phyloP scores from a whole-genome alignment of 1,140 invertebrate genomes.

The Mylabris phalerata region DNA sequence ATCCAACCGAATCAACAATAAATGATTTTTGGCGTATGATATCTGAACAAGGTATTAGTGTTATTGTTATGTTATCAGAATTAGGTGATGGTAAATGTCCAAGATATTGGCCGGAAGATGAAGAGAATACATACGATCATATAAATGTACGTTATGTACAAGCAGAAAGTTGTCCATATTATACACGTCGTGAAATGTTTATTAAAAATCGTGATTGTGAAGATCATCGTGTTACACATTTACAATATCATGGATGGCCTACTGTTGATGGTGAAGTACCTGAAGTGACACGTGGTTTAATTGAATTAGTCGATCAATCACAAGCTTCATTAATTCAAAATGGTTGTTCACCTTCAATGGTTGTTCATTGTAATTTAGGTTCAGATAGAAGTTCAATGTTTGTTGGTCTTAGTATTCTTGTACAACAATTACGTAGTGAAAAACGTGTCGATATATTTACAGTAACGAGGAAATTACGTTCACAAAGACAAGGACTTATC shows the following conservation, averaged over 20 bases:
- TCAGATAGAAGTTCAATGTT: constrained; percentile 85
- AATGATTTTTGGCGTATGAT: constrained; percentile 97
- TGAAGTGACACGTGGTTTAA: constrained; percentile 73
- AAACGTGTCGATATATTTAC: constrained; percentile 80
- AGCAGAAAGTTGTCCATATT: constrained; percentile 81
- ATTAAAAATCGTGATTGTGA: constrained; percentile 73
- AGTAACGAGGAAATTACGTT: constrained; percentile 72
- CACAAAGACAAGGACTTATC: constrained; percentile 75
- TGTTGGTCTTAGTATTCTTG: constrained; percentile 76
- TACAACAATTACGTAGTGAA: constrained; percentile 74
- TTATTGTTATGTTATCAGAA: constrained; percentile 92
- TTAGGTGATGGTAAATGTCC: constrained; percentile 71
- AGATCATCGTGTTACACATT: constrained; percentile 71
- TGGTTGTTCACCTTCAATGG: constrained; percentile 53
- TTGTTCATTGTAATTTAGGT: constrained; percentile 77
- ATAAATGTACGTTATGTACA: constrained; percentile 80
- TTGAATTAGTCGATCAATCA: constrained; percentile 71
- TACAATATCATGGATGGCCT: constrained; percentile 86
- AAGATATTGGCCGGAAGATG: constrained; percentile 89
- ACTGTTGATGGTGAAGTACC: constrained; percentile 74
- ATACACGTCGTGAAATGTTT: constrained; percentile 73
- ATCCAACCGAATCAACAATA: constrained; percentile 82
- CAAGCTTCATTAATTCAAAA: constrained; percentile 43
- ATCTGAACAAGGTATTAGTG: constrained; percentile 83
- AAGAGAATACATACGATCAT: constrained; percentile 73